These are phyloP conservation scores for Pseudanteris insignis DNA, from an alignment of 2,888 invertebrate species.

Conservation along the genomic window DNA sequence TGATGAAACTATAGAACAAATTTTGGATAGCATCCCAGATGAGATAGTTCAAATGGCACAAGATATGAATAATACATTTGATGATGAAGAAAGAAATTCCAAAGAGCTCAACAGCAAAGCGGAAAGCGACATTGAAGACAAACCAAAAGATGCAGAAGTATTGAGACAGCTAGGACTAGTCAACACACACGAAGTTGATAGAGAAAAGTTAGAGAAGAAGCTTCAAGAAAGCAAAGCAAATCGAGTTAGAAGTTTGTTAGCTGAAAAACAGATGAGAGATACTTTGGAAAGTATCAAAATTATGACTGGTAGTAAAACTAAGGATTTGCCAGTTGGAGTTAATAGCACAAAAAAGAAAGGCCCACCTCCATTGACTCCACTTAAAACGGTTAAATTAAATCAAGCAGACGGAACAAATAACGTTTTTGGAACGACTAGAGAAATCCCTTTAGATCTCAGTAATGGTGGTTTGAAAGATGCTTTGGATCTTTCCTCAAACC, in stretches of 20 bases:
- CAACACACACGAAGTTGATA: constrained; percentile 54
- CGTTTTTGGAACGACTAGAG: constrained; percentile 49
- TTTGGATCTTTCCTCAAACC: constrained; percentile 53
- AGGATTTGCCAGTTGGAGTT: constrained; percentile 24
- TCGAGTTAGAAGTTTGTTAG: constrained; percentile 56
- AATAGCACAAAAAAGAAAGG: constrained; percentile 53
- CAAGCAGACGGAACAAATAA: constrained; percentile 36
- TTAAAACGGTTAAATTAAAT: constrained; percentile 49
- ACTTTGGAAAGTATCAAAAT: constrained; percentile 56
- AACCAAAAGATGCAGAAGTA: constrained; percentile 56
- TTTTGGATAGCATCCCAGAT: constrained; percentile 57
- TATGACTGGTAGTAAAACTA: constrained; percentile 41
- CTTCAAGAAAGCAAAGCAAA: constrained; percentile 59
- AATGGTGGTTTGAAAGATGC: constrained; percentile 47
- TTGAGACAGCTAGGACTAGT: constrained; percentile 56
- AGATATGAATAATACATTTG: constrained; percentile 41
- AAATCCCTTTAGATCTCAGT: constrained; percentile 56
- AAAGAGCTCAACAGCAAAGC: constrained; percentile 17
- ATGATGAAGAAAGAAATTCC: constrained; percentile 6
- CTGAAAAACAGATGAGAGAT: constrained; percentile 61
- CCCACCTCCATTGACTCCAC: constrained; percentile 59
- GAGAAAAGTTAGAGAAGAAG: constrained; percentile 58
- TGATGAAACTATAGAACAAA: constrained; percentile 58
- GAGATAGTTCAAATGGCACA: constrained; percentile 55
- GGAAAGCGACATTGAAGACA: constrained; percentile 22